A percentile compares a stretch with the other conserved stretches of the same genome.
Conservation (phyloP, 2,888 invertebrate species). For the Sinodicranocentrus sp. region DNA sequence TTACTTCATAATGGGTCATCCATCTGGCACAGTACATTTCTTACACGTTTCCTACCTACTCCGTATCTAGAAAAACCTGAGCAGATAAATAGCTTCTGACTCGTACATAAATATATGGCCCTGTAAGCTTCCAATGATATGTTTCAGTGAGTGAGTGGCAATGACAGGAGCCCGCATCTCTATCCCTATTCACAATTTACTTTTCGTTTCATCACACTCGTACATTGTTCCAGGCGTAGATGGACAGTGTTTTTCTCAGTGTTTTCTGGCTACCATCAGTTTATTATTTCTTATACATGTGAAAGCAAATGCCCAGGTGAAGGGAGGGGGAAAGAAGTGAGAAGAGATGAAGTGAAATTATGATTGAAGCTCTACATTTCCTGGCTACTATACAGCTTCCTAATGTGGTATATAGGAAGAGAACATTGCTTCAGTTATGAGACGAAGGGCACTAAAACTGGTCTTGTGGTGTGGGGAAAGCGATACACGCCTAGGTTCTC, state of each 20-base stretch:
- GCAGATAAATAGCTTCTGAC: conserved; percentile 2
- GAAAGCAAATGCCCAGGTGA: not conserved
- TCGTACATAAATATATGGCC: not conserved
- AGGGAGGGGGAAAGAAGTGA: too few relatives aligned
- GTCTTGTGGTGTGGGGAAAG: not conserved
- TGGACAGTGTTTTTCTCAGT: conserved; percentile 39
- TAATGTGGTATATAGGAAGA: not conserved
- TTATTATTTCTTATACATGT: conserved; percentile 38
- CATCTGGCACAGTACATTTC: conserved; percentile 54
- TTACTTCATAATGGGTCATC: conserved; percentile 67
- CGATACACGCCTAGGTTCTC: not conserved
- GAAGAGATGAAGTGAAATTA: conserved; percentile 9
- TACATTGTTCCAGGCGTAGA: conserved; percentile 22
- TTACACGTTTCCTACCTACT: not conserved
- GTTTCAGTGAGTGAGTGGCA: conserved; percentile 26
- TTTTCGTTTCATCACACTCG: conserved; percentile 34
- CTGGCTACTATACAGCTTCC: not conserved
- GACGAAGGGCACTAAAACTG: not conserved
- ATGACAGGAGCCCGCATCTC: conserved; percentile 46
- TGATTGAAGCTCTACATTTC: conserved; percentile 9
- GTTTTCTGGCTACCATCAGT: conserved; percentile 32
- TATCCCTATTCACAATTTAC: conserved; percentile 9
- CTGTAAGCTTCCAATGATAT: conserved; percentile 21
- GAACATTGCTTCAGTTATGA: not conserved
- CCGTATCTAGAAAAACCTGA: not conserved